A percentile compares a stretch with the other conserved stretches of the same genome.
Conservation (phyloP, 2,797 vertebrate species). For the Petrocephalus schoutedeni region DNA sequence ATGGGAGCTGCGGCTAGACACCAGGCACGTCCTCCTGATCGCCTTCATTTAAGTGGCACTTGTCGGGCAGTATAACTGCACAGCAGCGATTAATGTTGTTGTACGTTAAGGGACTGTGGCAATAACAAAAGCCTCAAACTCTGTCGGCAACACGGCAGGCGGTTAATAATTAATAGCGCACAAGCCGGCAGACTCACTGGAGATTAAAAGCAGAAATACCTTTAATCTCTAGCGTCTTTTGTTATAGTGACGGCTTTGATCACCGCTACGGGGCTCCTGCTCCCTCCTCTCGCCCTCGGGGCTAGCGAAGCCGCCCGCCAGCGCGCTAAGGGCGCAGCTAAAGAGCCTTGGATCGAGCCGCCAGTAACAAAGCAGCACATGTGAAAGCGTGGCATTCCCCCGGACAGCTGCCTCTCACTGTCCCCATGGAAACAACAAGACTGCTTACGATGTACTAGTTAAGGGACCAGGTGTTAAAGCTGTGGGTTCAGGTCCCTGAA, state of each 20-base stretch:
- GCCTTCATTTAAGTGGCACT: not conserved
- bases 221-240: conserved; percentile 28
- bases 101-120: not conserved
- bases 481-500: not conserved
- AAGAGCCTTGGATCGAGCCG: not conserved
- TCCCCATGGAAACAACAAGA: conserved; percentile 4
- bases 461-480: not conserved
- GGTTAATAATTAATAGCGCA: conserved; percentile 8
- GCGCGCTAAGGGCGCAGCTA: not conserved
- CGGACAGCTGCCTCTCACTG: not conserved
- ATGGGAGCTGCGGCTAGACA: not conserved
- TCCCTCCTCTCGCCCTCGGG: not conserved
- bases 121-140: not conserved
- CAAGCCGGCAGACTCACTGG: not conserved
- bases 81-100: not conserved
- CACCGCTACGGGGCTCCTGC: not conserved
- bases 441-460: not conserved
- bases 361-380: not conserved
- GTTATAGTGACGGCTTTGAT: conserved; percentile 1
- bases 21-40: not conserved
- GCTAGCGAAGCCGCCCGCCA: not conserved
- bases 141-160: not conserved
- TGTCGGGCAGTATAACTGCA: not conserved
- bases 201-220: conserved; percentile 24
- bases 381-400: not conserved